Base-by-base conservation (phyloP, 2,797 vertebrate genomes). In the Microctenopoma steveboyesi region DNA sequence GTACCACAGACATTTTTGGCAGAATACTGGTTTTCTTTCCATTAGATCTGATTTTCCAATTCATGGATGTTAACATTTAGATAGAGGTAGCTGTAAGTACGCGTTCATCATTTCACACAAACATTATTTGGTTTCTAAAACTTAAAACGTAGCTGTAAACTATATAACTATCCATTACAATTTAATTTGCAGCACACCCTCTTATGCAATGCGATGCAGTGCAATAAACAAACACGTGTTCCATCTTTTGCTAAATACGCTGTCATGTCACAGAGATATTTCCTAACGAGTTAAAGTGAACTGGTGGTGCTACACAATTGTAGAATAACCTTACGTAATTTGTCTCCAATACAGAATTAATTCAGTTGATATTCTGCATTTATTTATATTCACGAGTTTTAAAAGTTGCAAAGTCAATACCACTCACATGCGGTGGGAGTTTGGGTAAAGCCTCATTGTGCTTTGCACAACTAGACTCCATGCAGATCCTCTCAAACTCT, bases 271-370 rank as follows among this genome's bases (percentile, higher is more conserved):
- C 10, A 37, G 16, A 2, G 0, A 18, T 14, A 40, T 64, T 47
- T 65, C 45, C 37, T 7, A 49, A 64, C 22, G 28, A 11, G 9
- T 46, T 52, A 15, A 9, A 62, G 35, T 45, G 52, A 56, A 63
- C 11, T 40, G 27, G 35, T n/a, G n/a, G 5, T 25, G 9, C 28
- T 45, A 45, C 9, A 28, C 45, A 64, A 33, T 4, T 18, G 9
- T 35, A 10, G 14, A 53, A 54, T 37, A 13, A 7, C n/a, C 18
- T 27, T 27, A 2, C 16, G 11, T 11, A 4, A 14, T 28, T 8
- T 16, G 35, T 25, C 28, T 60, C 4, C 14, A 42, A 4, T 13
- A 37, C 8, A 2, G 2, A 10, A 9, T 37, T 1, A 37, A 37
- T 37, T 37, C 37, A 10, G 10, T 10, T 37, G 11, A 10, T 10